Percentiles rank a stretch among this genome's conserved stretches.
These are phyloP conservation scores for Nibea coibor DNA, from an alignment of 2,113 vertebrate species.

Conservation along the genomic window DNA sequence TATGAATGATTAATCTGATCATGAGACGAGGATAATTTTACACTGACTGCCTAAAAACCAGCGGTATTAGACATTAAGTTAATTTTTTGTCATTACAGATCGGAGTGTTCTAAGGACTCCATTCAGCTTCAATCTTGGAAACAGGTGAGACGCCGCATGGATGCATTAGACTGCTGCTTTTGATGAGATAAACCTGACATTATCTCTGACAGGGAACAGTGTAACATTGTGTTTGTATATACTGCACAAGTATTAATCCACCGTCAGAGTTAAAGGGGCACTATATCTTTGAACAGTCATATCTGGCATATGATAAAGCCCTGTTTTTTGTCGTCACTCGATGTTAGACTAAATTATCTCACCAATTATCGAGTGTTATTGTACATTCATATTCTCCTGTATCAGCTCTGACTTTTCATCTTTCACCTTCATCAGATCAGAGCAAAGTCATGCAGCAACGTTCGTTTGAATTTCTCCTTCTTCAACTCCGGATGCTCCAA, in stretches of 20 bases:
- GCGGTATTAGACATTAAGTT: too few relatives aligned
- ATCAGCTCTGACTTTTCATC: background rate
- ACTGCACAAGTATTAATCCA: background rate
- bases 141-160: conserved; percentile 45
- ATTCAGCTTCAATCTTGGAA: background rate
- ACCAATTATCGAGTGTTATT: background rate
- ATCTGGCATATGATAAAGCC: background rate
- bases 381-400: background rate
- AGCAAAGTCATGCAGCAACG: too few relatives aligned
- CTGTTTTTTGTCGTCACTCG: background rate
- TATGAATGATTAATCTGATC: background rate
- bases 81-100: conserved; percentile 39
- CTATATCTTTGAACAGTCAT: background rate
- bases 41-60: background rate
- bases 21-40: background rate
- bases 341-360: background rate
- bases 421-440: background rate
- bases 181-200: background rate
- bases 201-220: background rate
- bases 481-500: too few relatives aligned
- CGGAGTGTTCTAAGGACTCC: background rate
- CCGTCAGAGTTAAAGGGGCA: background rate
- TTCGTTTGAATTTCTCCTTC: too few relatives aligned
- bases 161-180: background rate
- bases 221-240: too few relatives aligned